Conservation (phyloP, 2,888 invertebrate species). For the Drosophila demipolita region DNA sequence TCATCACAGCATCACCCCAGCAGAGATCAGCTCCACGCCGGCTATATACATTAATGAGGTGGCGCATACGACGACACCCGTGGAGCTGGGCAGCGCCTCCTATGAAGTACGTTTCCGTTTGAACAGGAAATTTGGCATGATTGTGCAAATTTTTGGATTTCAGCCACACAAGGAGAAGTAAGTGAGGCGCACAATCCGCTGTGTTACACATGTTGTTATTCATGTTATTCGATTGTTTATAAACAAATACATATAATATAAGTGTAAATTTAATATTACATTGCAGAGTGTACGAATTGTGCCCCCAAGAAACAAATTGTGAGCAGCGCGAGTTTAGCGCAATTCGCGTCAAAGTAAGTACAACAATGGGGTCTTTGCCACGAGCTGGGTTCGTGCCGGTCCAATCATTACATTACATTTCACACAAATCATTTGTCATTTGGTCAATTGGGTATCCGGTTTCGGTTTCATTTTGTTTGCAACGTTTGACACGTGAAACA, state of each 20-base stretch:
- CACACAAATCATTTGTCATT: constrained; percentile 29
- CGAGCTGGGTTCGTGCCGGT: constrained; percentile 58
- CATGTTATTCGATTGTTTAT: constrained; percentile 55
- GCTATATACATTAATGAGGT: constrained; percentile 45
- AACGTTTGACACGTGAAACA: constrained; percentile 66
- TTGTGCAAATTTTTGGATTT: constrained; percentile 83
- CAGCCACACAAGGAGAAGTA: constrained; percentile 83
- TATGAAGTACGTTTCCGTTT: constrained; percentile 83
- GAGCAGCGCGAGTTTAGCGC: constrained; percentile 84
- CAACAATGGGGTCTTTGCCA: constrained; percentile 30
- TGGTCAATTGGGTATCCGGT: constrained; percentile 30
- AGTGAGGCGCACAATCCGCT: constrained; percentile 31
- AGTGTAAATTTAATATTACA: constrained; percentile 10
- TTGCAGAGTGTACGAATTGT: constrained; percentile 84
- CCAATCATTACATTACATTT: constrained; percentile 24
- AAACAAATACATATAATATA: constrained; percentile 42
- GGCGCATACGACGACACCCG: constrained; percentile 18
- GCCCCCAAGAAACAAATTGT: constrained; percentile 83
- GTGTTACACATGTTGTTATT: constrained; percentile 52
- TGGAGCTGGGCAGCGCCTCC: constrained; percentile 29
- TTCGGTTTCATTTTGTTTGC: constrained; percentile 41
- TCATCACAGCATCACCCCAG: constrained; percentile 37
- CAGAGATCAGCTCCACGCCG: constrained; percentile 42
- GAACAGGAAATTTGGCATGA: constrained; percentile 84
- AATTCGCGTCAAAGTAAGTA: constrained; percentile 83